Evolutionary conservation across 2,113 vertebrate species (phyloP).

Genomic region (Siniperca knerii): DNA sequence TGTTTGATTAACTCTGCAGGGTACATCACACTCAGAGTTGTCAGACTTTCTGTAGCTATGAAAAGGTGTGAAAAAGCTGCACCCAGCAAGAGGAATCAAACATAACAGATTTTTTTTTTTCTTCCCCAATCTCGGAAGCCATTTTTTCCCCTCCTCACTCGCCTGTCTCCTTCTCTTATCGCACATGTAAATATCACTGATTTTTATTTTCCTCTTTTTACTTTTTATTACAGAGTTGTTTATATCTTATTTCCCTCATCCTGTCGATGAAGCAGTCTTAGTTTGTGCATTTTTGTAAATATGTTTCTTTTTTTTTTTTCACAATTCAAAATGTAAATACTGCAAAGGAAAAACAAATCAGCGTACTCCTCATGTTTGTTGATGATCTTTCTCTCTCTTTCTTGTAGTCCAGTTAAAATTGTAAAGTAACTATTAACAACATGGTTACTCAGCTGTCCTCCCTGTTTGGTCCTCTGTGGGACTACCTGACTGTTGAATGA

Average conservation of each 20-base stretch:
- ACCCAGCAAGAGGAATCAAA: conserved; percentile 18
- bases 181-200: conserved; percentile 80
- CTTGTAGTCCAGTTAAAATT: conserved; percentile 42
- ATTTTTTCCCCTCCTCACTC: conserved; percentile 9
- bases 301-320: conserved; percentile 70
- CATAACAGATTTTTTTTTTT: conserved; percentile 15
- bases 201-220: conserved; percentile 72
- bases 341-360: conserved; percentile 55
- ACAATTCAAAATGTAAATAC: conserved; percentile 78
- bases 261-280: conserved; percentile 52
- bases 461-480: background rate
- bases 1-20: conserved; percentile 28
- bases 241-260: conserved; percentile 62
- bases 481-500: conserved; percentile 30
- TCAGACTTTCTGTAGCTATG: conserved; percentile 64
- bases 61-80: conserved; percentile 49
- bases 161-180: conserved; percentile 27
- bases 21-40: conserved; percentile 60
- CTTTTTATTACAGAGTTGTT: conserved; percentile 77
- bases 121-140: conserved; percentile 45
- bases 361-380: conserved; percentile 65
- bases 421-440: conserved; percentile 19
- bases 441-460: conserved; percentile 10
- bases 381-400: conserved; percentile 59
- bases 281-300: conserved; percentile 78